Conservation (phyloP, 2,113 vertebrate genomes). For the Labeo catla region DNA sequence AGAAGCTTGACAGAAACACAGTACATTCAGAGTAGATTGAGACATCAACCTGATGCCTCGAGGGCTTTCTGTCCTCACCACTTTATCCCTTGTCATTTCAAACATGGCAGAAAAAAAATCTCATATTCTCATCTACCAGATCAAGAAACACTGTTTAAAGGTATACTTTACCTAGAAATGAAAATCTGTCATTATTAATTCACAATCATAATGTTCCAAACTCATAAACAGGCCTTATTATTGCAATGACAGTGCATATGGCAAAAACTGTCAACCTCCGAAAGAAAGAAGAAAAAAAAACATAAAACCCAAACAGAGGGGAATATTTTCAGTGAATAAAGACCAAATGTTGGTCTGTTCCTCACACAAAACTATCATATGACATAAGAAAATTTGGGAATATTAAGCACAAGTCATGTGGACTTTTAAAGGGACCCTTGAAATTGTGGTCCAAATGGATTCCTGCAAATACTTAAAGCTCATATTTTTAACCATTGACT, state of each 20-base stretch:
- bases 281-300: not conserved
- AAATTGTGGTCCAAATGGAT: no score
- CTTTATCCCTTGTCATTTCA: constrained; percentile 21
- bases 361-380: no score
- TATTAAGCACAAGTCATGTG: no score
- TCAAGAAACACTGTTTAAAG: constrained; percentile 26
- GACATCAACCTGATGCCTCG: constrained; percentile 26
- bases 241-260: not conserved
- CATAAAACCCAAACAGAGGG: not conserved
- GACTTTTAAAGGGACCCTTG: no score
- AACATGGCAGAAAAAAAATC: not conserved
- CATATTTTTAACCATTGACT: no score
- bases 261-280: not conserved
- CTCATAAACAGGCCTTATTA: not conserved
- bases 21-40: constrained; percentile 41
- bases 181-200: constrained; percentile 1
- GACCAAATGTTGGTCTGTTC: no score
- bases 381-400: no score
- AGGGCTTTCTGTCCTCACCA: not conserved
- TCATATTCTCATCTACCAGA: not conserved
- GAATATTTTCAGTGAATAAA: not conserved
- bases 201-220: not conserved
- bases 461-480: no score
- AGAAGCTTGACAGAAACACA: not conserved
- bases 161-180: not conserved